Evolutionary conservation across 2,888 invertebrate species (phyloP).

Genomic region (Hirtodrosophila histrioides): DNA sequence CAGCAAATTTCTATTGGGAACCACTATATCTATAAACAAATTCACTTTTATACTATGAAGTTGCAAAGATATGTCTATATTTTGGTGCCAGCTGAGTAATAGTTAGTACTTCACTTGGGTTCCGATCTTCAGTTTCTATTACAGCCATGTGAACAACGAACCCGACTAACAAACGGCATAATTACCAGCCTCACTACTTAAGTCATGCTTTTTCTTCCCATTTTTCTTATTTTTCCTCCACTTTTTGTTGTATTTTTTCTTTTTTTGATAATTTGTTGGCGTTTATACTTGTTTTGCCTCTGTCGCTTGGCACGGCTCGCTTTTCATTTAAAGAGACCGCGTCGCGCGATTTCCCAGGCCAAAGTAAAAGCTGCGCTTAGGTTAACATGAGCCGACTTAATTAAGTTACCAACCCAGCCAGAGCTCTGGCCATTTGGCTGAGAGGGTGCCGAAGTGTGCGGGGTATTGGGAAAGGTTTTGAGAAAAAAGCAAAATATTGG

Average conservation of each 20-base stretch:
- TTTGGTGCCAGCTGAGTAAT: too few species aligned
- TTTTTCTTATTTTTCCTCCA: neutral
- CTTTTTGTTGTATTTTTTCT: slow-evolving; percentile 4
- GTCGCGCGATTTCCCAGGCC: slow-evolving; percentile 56
- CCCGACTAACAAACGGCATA: slow-evolving; percentile 41
- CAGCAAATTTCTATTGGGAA: too few species aligned
- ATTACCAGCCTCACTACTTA: slow-evolving; percentile 50
- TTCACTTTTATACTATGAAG: too few species aligned
- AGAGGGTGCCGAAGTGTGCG: neutral
- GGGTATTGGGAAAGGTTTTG: neutral
- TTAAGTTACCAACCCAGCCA: slow-evolving; percentile 50
- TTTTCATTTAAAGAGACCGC: slow-evolving; percentile 62
- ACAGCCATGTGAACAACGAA: slow-evolving; percentile 37
- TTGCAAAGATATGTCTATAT: too few species aligned
- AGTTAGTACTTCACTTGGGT: neutral
- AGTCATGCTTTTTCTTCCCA: slow-evolving; percentile 17
- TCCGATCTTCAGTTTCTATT: slow-evolving; percentile 5
- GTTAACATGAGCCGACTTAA: slow-evolving; percentile 46
- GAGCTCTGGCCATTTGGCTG: slow-evolving; percentile 19
- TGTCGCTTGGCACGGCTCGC: slow-evolving; percentile 37
- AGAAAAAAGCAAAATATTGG: slow-evolving; percentile 14
- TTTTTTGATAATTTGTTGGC: slow-evolving; percentile 63
- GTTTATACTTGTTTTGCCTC: slow-evolving; percentile 34
- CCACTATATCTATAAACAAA: too few species aligned
- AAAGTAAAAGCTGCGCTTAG: slow-evolving; percentile 64